Conservation (phyloP, 2,113 vertebrate species). For the Emydura subglobosa region DNA sequence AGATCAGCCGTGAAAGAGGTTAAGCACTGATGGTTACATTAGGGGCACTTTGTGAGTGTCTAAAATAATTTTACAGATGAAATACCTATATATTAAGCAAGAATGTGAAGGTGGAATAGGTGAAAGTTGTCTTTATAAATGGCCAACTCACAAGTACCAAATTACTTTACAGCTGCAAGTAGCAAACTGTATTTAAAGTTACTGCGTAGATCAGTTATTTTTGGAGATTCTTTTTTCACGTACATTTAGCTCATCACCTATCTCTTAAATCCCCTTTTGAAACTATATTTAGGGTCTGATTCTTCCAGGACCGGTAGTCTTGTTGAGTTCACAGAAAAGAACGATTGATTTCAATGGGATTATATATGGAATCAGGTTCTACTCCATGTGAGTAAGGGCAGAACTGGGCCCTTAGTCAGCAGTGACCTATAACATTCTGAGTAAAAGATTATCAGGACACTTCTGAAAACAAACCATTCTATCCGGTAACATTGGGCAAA, state of each 20-base stretch:
- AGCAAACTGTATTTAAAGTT: background rate
- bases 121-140: conserved; percentile 23
- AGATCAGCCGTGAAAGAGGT: conserved; percentile 15
- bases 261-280: accelerated
- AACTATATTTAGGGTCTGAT: background rate
- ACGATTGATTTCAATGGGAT: background rate
- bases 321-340: background rate
- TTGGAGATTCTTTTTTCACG: background rate
- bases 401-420: background rate
- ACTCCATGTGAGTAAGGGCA: background rate
- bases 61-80: conserved; percentile 59
- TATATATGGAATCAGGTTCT: background rate
- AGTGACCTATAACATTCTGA: background rate
- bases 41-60: conserved; percentile 39
- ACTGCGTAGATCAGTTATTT: background rate
- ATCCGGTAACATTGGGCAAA: background rate
- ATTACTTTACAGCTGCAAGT: conserved; percentile 43
- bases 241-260: background rate
- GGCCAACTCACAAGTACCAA: background rate
- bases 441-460: background rate
- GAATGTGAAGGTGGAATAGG: background rate
- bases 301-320: background rate
- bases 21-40: conserved; percentile 46
- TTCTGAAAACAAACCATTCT: background rate
- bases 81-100: conserved; percentile 52